phyloP scores from a whole-genome alignment of 2,113 vertebrate genomes.

The Silurus glanis region DNA sequence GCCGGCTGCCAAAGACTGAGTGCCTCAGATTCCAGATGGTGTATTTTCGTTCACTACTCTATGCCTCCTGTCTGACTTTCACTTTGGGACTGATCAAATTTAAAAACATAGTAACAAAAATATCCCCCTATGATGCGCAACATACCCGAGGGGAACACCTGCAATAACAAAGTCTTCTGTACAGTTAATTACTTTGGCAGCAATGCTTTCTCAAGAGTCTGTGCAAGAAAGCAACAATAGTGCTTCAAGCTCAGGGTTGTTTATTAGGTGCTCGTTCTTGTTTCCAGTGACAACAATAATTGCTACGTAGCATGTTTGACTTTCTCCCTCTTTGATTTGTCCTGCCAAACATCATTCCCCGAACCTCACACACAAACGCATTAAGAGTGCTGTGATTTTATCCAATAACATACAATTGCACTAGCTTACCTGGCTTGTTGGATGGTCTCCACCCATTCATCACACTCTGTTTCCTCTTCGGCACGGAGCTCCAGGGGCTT shows the following conservation, averaged over 20 bases:
- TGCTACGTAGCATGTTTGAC: not conserved
- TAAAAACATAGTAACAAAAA: constrained; percentile 18
- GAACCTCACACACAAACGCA: not conserved
- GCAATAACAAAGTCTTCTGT: constrained; percentile 30
- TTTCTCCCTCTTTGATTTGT: constrained; percentile 16
- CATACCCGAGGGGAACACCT: constrained; percentile 21
- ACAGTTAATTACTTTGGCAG: constrained; percentile 22
- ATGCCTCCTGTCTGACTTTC: not conserved
- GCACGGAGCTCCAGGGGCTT: constrained; percentile 94
- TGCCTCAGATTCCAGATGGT: constrained; percentile 32
- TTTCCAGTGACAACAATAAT: constrained; percentile 29
- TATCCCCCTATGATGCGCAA: constrained; percentile 12
- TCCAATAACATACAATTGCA: constrained; percentile 26
- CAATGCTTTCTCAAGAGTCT: constrained; percentile 33
- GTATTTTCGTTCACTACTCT: constrained; percentile 7
- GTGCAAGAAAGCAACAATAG: constrained; percentile 20
- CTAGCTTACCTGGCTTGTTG: constrained; percentile 86
- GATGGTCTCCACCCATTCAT: constrained; percentile 97
- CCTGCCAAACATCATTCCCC: constrained; percentile 9
- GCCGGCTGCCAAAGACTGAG: constrained; percentile 1
- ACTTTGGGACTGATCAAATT: constrained; percentile 27
- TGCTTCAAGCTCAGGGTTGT: constrained; percentile 32
- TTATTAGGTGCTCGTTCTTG: constrained; percentile 35
- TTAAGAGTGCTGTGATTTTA: not conserved
- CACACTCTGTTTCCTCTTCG: constrained; percentile 89